Percentiles rank a stretch among this genome's conserved stretches.
Conservation (phyloP, 2,797 vertebrate genomes). For the Spea hammondii region DNA sequence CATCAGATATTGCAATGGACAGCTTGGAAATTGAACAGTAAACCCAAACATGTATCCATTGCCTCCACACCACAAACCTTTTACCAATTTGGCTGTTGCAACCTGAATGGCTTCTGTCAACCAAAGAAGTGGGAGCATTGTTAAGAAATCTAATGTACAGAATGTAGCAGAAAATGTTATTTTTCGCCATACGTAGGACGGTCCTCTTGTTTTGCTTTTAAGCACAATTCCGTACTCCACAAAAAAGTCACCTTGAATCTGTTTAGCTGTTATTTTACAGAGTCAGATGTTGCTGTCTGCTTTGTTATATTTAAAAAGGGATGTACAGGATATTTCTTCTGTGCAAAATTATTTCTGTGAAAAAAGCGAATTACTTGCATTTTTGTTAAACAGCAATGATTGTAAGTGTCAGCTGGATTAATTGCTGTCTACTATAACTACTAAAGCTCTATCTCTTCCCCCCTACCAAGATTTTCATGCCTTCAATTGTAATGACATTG, state of each 20-base stretch:
- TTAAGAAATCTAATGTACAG: conserved; percentile 11
- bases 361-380: too few relatives aligned
- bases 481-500: too few relatives aligned
- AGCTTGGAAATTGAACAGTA: conserved; percentile 87
- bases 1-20: conserved; percentile 76
- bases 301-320: too few relatives aligned
- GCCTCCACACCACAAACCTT: conserved; percentile 7
- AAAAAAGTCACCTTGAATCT: too few relatives aligned
- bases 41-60: conserved; percentile 41
- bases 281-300: too few relatives aligned
- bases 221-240: background rate
- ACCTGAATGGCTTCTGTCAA: conserved; percentile 33
- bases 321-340: too few relatives aligned
- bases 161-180: conserved; percentile 4
- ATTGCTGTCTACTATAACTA: too few relatives aligned
- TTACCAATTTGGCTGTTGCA: conserved; percentile 21
- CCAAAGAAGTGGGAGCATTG: conserved; percentile 32
- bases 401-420: background rate
- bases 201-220: background rate
- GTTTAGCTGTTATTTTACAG: too few relatives aligned
- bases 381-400: background rate
- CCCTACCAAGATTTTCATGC: too few relatives aligned
- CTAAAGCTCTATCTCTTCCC: too few relatives aligned
- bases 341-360: too few relatives aligned
- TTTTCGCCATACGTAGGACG: too few relatives aligned